Conservation (phyloP, 2,888 invertebrate genomes). For the Trichogramma dendrolimi region DNA sequence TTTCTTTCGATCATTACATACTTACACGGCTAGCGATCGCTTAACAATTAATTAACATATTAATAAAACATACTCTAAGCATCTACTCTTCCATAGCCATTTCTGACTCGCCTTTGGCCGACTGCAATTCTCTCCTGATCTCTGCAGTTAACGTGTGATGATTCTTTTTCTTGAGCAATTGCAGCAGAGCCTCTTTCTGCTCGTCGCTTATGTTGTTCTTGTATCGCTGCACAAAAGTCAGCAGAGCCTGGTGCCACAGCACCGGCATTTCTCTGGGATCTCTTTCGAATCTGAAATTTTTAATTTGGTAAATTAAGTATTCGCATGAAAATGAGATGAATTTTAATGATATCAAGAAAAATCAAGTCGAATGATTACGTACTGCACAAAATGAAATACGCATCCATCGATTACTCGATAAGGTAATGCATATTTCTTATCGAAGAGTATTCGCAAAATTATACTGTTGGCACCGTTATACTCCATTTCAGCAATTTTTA, state of each 20-base stretch:
- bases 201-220: slow-evolving; percentile 91
- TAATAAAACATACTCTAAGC: slow-evolving; percentile 15
- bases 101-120: slow-evolving; percentile 74
- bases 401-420: slow-evolving; percentile 92
- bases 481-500: slow-evolving; percentile 96
- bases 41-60: not conserved
- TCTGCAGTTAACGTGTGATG: slow-evolving; percentile 74
- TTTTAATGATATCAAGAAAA: slow-evolving; percentile 7
- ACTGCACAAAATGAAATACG: slow-evolving; percentile 91
- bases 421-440: slow-evolving; percentile 96
- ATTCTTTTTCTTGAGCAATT: slow-evolving; percentile 69
- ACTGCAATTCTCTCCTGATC: slow-evolving; percentile 80
- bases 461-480: slow-evolving; percentile 95
- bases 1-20: too few species aligned
- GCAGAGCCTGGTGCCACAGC: slow-evolving; percentile 92
- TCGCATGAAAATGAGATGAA: not conserved
- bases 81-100: slow-evolving; percentile 41
- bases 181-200: slow-evolving; percentile 81
- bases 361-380: slow-evolving; percentile 33
- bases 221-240: slow-evolving; percentile 92
- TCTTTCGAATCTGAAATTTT: slow-evolving; percentile 67
- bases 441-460: slow-evolving; percentile 87
- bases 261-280: slow-evolving; percentile 86
- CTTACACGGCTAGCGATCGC: too few species aligned
- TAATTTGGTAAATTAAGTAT: not conserved